Evolutionary conservation across 2,888 invertebrate genomes (phyloP).

Genomic region (Pecten maximus): DNA sequence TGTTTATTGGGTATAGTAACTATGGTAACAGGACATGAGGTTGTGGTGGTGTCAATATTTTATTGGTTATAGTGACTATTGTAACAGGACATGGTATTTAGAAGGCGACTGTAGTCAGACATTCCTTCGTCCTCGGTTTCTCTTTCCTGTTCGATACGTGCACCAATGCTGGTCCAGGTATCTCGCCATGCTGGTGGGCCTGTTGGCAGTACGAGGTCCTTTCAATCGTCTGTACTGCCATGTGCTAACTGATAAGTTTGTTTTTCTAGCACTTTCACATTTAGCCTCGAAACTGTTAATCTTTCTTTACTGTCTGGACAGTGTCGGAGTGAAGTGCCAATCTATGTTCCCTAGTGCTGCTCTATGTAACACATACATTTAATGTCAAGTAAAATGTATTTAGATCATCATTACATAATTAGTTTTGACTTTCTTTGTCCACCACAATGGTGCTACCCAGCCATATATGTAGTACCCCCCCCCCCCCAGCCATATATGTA

Average conservation of each 20-base stretch:
- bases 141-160: conserved; percentile 11
- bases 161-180: background rate
- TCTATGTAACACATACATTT: background rate
- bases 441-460: no score
- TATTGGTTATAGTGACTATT: background rate
- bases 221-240: conserved; percentile 17
- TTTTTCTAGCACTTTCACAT: conserved; percentile 26
- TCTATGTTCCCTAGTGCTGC: background rate
- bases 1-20: no score
- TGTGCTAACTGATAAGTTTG: conserved; percentile 17
- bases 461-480: no score
- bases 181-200: background rate
- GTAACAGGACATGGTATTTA: background rate
- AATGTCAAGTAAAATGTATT: background rate
- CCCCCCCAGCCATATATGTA: no score
- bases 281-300: background rate
- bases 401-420: background rate
- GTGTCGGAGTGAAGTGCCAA: background rate
- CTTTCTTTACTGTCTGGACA: background rate
- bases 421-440: no score
- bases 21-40: no score
- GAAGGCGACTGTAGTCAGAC: background rate
- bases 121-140: background rate
- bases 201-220: background rate
- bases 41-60: background rate